Evolutionary conservation across 1,140 invertebrate genomes (phyloP), one percentile per base, ranked within the genome.

Genomic region (Asbolus verrucosus): DNA sequence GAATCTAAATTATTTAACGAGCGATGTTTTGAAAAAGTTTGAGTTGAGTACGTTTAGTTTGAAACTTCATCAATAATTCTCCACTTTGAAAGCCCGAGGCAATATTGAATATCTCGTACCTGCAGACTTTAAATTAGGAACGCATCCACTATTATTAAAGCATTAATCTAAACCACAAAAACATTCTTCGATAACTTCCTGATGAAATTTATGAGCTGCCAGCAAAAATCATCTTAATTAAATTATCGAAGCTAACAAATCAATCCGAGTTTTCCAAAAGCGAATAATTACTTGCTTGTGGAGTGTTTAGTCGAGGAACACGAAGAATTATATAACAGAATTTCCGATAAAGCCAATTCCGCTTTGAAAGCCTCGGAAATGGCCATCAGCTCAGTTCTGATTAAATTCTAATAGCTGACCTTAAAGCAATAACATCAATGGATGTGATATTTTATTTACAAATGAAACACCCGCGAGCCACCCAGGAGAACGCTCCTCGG

Each of bases 61-160:
- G 31, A 63, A 63, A 63, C 33, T 63, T 63, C 61, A 63, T 63
- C 61, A 63, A 63, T 63, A 63, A 63, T 63, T 63, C 61, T 63
- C 18, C 18, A 41, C 16, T 63, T 62, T 63, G 61, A 63, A 63
- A 63, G 61, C 61, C 41, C 36, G 39, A 39, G 33, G 61, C 61
- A 63, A 63, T 63, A 38, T 63, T 27, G 46, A 54, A 54, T 54
- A 54, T 54, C 46, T 54, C 11, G 4, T 54, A 54, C 46, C 46
- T 54, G 46, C 46, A 14, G 46, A 27, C 46, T 54, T 54, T 27
- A 54, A 54, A 54, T 54, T 54, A 54, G 24, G 46, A 14, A 11
- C 24, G 46, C 46, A 54, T 54, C 46, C 21, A 54, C 46, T 54
- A 54, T 54, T 54, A 54, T 27, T 54, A 27, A 54, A 54, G 27